These are phyloP conservation scores for Cercocebus atys DNA, from an alignment of 2,113 vertebrate genomes.

Conservation along the genomic window DNA sequence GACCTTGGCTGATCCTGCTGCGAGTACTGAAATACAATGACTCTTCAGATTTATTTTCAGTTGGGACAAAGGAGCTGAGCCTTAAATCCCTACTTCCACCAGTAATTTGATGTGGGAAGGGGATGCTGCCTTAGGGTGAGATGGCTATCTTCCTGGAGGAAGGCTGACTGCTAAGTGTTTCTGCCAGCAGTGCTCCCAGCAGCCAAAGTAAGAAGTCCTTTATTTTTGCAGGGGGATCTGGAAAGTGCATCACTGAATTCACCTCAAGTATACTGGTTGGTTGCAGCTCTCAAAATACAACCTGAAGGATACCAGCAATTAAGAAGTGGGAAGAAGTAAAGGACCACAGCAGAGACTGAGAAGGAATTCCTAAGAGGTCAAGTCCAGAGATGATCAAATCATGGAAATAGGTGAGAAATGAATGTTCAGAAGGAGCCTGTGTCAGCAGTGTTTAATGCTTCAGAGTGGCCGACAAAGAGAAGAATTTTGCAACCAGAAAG, in stretches of 20 bases:
- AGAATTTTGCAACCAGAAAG: not conserved
- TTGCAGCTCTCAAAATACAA: not conserved
- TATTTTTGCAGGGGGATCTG: not conserved
- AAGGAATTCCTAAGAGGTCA: not conserved
- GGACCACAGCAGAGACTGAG: not conserved
- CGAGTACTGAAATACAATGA: not conserved
- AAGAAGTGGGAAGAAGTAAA: not conserved
- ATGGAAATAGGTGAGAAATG: not conserved
- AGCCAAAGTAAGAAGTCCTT: not conserved
- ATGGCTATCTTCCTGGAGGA: not conserved
- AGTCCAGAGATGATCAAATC: not conserved
- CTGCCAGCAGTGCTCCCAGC: not conserved
- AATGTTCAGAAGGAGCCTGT: not conserved
- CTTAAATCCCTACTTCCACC: not conserved
- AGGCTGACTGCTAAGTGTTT: not conserved
- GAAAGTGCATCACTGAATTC: not conserved
- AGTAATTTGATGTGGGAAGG: not conserved
- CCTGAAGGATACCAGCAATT: not conserved
- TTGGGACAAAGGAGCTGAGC: not conserved
- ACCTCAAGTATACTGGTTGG: not conserved
- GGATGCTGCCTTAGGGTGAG: not conserved
- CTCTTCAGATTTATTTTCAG: not conserved
- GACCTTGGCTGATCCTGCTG: not conserved
- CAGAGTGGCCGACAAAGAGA: not conserved
- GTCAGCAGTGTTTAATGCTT: not conserved